A percentile compares a stretch with the other conserved stretches of the same genome.
Evolutionary conservation across 2,113 vertebrate species (phyloP).

Genomic region (Brachionichthys hirsutus): DNA sequence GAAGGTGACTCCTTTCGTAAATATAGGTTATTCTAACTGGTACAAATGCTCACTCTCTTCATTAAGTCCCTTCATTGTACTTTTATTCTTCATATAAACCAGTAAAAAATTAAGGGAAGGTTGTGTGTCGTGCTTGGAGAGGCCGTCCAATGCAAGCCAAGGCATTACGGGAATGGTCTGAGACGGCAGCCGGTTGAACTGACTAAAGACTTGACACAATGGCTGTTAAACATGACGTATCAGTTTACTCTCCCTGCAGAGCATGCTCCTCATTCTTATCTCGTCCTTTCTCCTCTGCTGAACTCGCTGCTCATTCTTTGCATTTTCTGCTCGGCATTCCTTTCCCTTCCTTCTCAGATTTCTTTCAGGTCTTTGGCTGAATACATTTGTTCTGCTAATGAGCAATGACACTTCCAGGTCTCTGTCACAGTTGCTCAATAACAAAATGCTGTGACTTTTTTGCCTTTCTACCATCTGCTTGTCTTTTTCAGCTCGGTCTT

Average conservation of each 20-base stretch:
- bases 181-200: slow-evolving; percentile 22
- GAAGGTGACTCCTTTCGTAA: too few relatives aligned
- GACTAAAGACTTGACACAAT: slow-evolving; percentile 13
- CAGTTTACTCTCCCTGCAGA: slow-evolving; percentile 31
- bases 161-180: slow-evolving; percentile 11
- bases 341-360: slow-evolving; percentile 18
- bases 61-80: neutral
- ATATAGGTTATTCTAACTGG: too few relatives aligned
- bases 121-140: neutral
- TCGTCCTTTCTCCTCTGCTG: slow-evolving; percentile 6
- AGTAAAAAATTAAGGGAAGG: neutral
- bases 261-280: slow-evolving; percentile 14
- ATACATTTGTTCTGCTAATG: slow-evolving; percentile 67
- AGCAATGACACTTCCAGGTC: slow-evolving; percentile 63
- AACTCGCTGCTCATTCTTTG: slow-evolving; percentile 6
- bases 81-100: slow-evolving; percentile 7
- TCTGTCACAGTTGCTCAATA: slow-evolving; percentile 45
- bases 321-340: slow-evolving; percentile 5
- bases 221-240: slow-evolving; percentile 36
- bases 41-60: neutral
- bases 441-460: slow-evolving; percentile 54
- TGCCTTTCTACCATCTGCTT: slow-evolving; percentile 40
- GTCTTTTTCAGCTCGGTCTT: slow-evolving; percentile 38
- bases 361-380: slow-evolving; percentile 48
- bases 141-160: neutral